A percentile compares a stretch with the other conserved stretches of the same genome.
phyloP scores from a whole-genome alignment of 2,113 vertebrate species.

The Microcebus ravelobensis region DNA sequence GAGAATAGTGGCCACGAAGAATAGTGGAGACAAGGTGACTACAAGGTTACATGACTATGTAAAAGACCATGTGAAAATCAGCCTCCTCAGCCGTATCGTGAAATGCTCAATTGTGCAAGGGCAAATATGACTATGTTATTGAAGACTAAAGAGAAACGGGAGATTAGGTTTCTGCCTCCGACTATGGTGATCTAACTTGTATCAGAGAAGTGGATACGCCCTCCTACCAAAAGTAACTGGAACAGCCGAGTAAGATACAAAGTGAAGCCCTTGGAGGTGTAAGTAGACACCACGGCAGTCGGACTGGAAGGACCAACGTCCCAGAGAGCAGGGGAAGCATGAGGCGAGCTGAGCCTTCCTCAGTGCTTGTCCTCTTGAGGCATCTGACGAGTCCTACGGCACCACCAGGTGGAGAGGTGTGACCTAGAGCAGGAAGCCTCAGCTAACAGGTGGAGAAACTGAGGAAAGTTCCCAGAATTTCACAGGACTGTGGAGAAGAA shows the following conservation, averaged over 20 bases:
- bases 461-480: not conserved
- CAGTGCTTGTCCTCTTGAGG: not conserved
- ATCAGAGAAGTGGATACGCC: not conserved
- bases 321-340: not conserved
- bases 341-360: not conserved
- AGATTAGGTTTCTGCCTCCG: not conserved
- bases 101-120: not conserved
- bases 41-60: not conserved
- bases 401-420: no score
- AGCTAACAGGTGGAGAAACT: not conserved
- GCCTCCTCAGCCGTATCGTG: not conserved
- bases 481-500: not conserved
- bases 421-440: not conserved
- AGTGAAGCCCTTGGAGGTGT: not conserved
- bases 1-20: not conserved
- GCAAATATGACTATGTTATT: not conserved
- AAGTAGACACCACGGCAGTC: not conserved
- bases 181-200: not conserved
- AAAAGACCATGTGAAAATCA: not conserved
- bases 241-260: not conserved
- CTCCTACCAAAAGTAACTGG: not conserved
- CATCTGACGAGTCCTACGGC: not conserved
- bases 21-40: not conserved
- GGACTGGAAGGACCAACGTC: not conserved
- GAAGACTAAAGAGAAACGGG: not conserved